Evolutionary conservation across 2,888 invertebrate genomes (phyloP), one percentile per base, ranked within the genome.

Genomic region (Perdita meconis): DNA sequence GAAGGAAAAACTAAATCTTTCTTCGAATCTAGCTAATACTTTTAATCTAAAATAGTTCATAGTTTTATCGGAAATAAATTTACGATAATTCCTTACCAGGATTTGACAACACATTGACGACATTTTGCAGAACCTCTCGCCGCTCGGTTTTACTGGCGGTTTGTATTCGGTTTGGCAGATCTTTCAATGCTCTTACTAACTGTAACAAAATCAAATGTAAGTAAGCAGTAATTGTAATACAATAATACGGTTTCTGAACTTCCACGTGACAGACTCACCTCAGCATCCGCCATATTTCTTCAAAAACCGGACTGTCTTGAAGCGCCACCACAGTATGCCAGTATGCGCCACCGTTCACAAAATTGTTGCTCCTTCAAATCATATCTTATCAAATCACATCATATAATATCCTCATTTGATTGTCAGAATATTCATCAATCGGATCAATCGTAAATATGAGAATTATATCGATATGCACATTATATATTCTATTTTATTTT

Each of bases 161-260:
- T 92, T 96, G 96, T 88, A 96, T 94, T 93, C 94, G 95, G 91
- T 94, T 94, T 71, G 96, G 95, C 89, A 96, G 93, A 93, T 96
- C 96, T 92, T 96, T 96, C 85, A 96, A 93, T 89, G 94, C 95
- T 93, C 94, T 95, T 84, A 94, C 92, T 85, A 96, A 93, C 96
- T 96, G 93, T 72, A 89, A 90, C 26, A 70, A 72, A 86, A 86
- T 71, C 64, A 68, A 42, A 51, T 26, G 13, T 61, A 59, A 59
- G 65, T 57, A 72, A 73, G 83, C 69, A 40, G 67, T 68, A 81
- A 60, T 63, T 61, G 8, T 38, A 78, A 57, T 22, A 55, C 19
- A 75, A 79, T 84, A 57, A 72, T 50, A 60, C 63, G 77, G 83
- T 86, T 88, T 79, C 79, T 81, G 56, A 38, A 53, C 70, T 87